These are phyloP conservation scores for Harlomillsia oculata DNA, from an alignment of 1,140 invertebrate species.

Conservation along the genomic window DNA sequence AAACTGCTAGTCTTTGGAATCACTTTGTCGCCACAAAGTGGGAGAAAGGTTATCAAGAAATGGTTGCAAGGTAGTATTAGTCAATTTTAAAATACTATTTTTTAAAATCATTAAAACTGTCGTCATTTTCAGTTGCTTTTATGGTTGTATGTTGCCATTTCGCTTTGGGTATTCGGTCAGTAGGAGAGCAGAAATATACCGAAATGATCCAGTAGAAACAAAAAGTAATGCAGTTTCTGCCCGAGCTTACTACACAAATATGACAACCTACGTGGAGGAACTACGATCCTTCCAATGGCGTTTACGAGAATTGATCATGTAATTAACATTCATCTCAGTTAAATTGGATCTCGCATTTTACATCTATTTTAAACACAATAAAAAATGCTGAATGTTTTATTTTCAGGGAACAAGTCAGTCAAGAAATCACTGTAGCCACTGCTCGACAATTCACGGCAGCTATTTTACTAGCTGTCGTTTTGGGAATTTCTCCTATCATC, in stretches of 20 bases:
- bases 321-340: slow-evolving; percentile 7
- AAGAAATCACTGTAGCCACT: slow-evolving; percentile 35
- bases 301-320: slow-evolving; percentile 36
- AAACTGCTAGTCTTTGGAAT: slow-evolving; percentile 13
- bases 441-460: slow-evolving; percentile 40
- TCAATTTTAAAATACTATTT: neutral
- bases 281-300: slow-evolving; percentile 36
- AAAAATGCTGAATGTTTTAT: too few species aligned
- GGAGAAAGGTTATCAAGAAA: slow-evolving; percentile 10
- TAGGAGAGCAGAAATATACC: slow-evolving; percentile 34
- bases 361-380: too few species aligned
- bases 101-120: neutral
- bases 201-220: slow-evolving; percentile 30
- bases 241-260: slow-evolving; percentile 36
- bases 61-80: slow-evolving; percentile 5
- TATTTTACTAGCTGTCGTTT: slow-evolving; percentile 42
- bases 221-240: slow-evolving; percentile 31
- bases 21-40: neutral
- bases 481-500: slow-evolving; percentile 46
- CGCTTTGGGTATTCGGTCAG: neutral
- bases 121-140: too few species aligned
- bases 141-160: too few species aligned
- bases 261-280: slow-evolving; percentile 37
- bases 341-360: too few species aligned
- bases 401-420: slow-evolving; percentile 33